Evolutionary conservation across 1,140 invertebrate species (phyloP), one percentile per base, ranked within the genome.

Genomic region (Macrotrachela quadricornifera): DNA sequence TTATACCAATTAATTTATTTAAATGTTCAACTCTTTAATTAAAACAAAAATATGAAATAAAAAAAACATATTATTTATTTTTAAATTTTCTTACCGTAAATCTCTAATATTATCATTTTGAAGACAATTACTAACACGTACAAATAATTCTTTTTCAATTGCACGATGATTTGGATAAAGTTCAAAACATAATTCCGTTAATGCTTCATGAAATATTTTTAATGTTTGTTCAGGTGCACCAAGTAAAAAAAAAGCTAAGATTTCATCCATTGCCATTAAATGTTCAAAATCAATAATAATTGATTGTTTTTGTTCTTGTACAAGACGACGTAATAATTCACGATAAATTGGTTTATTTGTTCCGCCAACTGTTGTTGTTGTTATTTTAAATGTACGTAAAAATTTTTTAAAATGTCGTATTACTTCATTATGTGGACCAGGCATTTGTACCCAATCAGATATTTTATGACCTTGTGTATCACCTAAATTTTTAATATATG

Each of bases 401-500:
- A 95, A 95, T 61, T 85, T 90, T 65, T 88, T 90, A 63, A 96
- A 97, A 37, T 91, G 77, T 70, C 96, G 92, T 46, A 82, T 80
- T 61, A 97, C 94, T 75, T 97, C 92, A 12, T 83, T 90, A 46
- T 81, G 75, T 0, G 91, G 87, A n/a, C 83, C 90, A 46, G 91
- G 70, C 83, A 94, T 87, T 49, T 80, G 78, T 1, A 96, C 87
- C 87, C 92, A 96, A 62, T 97, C 90, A 59, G 84, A 80, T 0
- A 86, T 79, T 2, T 80, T 76, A 62, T 91, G 79, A 8, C 85
- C 85, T 66, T 88, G 87, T 63, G 74, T 74, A 62, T 97, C 91
- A 69, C 97, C 91, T 10, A 99, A 71, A 71, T 96, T 96, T 64
- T 97, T 91, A 60, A 96, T 91, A 41, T 85, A 90, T 71, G 96